Evolutionary conservation across 2,888 invertebrate species (phyloP).

Genomic region (Morpho achilles): DNA sequence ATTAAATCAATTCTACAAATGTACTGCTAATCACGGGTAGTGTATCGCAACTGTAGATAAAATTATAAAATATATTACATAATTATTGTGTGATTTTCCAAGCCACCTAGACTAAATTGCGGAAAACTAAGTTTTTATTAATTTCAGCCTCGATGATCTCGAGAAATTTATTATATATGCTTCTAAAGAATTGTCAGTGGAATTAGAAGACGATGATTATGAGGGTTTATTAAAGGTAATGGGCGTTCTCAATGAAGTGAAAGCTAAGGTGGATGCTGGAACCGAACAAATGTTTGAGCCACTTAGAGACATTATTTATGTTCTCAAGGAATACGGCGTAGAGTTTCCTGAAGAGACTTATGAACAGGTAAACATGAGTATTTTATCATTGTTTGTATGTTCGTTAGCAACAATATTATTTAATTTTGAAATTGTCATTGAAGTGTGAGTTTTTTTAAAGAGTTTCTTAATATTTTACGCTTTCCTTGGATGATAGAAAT

Average conservation of each 20-base stretch:
- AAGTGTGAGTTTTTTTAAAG: neutral
- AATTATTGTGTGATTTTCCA: neutral
- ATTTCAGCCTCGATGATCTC: constrained; percentile 84
- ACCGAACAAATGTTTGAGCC: constrained; percentile 96
- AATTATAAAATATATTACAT: too few relatives aligned
- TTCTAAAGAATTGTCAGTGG: constrained; percentile 83
- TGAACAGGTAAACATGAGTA: constrained; percentile 77
- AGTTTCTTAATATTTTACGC: constrained; percentile 25
- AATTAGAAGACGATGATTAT: constrained; percentile 91
- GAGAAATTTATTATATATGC: constrained; percentile 88
- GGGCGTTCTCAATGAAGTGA: constrained; percentile 90
- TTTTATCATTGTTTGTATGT: too few relatives aligned
- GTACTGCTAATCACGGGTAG: too few relatives aligned
- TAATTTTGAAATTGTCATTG: too few relatives aligned
- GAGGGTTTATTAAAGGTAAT: constrained; percentile 90
- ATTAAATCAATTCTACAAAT: neutral
- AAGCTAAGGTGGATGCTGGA: constrained; percentile 79
- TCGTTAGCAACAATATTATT: too few relatives aligned
- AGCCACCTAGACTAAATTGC: neutral
- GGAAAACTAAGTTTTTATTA: neutral
- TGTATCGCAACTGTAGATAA: too few relatives aligned
- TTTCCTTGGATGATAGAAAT: constrained; percentile 36
- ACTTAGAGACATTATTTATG: constrained; percentile 89
- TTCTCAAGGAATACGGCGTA: constrained; percentile 91
- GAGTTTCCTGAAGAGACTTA: constrained; percentile 89